phyloP scores from a whole-genome alignment of 2,888 invertebrate genomes.

The Athalia cordata region DNA sequence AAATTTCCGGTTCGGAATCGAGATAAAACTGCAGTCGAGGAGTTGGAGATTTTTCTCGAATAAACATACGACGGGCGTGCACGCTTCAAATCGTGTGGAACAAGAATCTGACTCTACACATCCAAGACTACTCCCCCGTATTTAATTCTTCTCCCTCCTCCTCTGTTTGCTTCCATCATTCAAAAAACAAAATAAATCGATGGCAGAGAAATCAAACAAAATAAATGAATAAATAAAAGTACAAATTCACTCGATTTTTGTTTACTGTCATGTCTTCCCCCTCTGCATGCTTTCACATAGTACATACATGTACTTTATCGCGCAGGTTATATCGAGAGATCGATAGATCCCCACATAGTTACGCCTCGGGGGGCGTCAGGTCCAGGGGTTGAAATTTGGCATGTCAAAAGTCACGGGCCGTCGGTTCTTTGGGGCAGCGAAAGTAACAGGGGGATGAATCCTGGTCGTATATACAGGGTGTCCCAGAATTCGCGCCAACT shows the following conservation, averaged over 20 bases:
- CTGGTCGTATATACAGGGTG: background rate
- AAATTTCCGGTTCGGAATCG: background rate
- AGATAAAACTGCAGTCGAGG: slow-evolving; percentile 6
- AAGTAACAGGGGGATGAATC: no score
- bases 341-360: background rate
- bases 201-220: no score
- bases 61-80: background rate
- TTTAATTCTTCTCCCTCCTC: no score
- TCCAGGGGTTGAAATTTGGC: background rate
- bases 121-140: background rate
- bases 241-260: no score
- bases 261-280: background rate
- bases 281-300: background rate
- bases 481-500: no score
- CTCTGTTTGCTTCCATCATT: no score
- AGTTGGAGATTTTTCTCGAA: background rate
- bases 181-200: no score
- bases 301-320: no score
- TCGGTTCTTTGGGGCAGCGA: background rate
- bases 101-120: background rate
- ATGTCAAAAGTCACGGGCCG: slow-evolving; percentile 30
- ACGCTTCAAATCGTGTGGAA: background rate
- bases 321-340: background rate
- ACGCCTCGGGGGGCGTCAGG: background rate
- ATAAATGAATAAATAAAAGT: no score